phyloP scores from a whole-genome alignment of 2,797 vertebrate genomes.

The Chaunax sp. region DNA sequence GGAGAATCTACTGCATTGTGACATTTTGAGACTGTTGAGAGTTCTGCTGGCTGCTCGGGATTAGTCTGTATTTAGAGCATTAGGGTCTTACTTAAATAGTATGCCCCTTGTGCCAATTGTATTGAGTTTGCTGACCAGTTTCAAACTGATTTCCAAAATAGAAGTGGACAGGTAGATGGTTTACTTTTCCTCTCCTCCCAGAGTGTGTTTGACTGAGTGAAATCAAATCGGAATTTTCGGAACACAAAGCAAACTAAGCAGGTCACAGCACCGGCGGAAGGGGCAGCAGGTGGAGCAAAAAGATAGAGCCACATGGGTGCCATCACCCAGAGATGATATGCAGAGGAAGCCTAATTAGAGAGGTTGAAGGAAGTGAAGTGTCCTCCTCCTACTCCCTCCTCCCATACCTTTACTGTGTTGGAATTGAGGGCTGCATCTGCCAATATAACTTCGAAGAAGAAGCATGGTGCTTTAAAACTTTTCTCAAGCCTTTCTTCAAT shows the following conservation, averaged over 20 bases:
- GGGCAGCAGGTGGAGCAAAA: slow-evolving; percentile 15
- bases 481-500: not conserved
- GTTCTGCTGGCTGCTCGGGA: slow-evolving; percentile 70
- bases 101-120: slow-evolving; percentile 43
- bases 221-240: not conserved
- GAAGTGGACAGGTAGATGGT: slow-evolving; percentile 11
- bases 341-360: slow-evolving; percentile 1
- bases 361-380: not conserved
- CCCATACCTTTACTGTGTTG: fast-evolving
- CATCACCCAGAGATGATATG: not conserved
- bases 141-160: not conserved
- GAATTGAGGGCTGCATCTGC: not conserved
- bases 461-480: not conserved
- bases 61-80: slow-evolving; percentile 74
- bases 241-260: not conserved
- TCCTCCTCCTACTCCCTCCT: not conserved
- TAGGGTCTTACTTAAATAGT: slow-evolving; percentile 70
- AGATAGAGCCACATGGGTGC: not conserved
- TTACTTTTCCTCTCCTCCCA: not conserved
- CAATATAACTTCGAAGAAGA: no score
- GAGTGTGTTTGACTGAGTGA: not conserved
- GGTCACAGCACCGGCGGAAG: slow-evolving; percentile 11
- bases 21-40: slow-evolving; percentile 77
- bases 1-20: slow-evolving; percentile 79
- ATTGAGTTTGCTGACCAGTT: slow-evolving; percentile 38